phyloP scores from a whole-genome alignment of 1,140 invertebrate genomes.

The Pogonognathellus flavescens region DNA sequence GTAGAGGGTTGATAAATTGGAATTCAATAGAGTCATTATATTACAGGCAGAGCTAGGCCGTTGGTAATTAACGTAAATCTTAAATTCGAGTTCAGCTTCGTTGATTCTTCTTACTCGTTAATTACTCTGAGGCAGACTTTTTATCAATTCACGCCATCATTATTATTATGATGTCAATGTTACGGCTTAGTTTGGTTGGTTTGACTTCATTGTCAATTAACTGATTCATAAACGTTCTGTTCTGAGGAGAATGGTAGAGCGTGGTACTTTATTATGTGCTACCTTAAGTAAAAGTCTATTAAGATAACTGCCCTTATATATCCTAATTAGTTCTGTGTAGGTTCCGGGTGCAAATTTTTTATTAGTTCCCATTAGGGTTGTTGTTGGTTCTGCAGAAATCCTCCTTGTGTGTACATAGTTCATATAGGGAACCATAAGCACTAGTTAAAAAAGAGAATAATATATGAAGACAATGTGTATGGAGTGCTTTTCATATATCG shows the following conservation, averaged over 20 bases:
- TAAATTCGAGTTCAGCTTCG: conserved; percentile 2
- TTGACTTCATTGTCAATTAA: conserved; percentile 21
- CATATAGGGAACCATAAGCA: background rate
- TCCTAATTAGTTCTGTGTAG: conserved; percentile 38
- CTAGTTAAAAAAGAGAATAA: background rate
- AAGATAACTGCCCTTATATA: conserved; percentile 21
- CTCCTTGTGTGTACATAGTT: background rate
- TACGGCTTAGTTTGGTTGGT: background rate
- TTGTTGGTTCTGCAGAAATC: too few relatives aligned
- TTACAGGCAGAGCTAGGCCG: conserved; percentile 13
- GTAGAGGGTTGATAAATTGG: too few relatives aligned
- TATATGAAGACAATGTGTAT: too few relatives aligned
- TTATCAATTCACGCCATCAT: conserved; percentile 15
- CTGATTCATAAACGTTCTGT: background rate
- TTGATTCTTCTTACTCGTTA: background rate
- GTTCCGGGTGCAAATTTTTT: conserved; percentile 44
- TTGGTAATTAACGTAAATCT: conserved; percentile 25
- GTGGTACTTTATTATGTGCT: background rate
- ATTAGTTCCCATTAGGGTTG: conserved; percentile 19
- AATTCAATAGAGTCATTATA: background rate
- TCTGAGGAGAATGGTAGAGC: too few relatives aligned
- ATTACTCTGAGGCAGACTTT: background rate
- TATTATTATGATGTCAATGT: conserved; percentile 13
- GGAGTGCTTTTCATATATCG: too few relatives aligned
- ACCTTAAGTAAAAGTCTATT: background rate